These are phyloP conservation scores for Hydra vulgaris DNA, from an alignment of 30 jellyfish, hydroid and myxozoan species.

Conservation along the genomic window DNA sequence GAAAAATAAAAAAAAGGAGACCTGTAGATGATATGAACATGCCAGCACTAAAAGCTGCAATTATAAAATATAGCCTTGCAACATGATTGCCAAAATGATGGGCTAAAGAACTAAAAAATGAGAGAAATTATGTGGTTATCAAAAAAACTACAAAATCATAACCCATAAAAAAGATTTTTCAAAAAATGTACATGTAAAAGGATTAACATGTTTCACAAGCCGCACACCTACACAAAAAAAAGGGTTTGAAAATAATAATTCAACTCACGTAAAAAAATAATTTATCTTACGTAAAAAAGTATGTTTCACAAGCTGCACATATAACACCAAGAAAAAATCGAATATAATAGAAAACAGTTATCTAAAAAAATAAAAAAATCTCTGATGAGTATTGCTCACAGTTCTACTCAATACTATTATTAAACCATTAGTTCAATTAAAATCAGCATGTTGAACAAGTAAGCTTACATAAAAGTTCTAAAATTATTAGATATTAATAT, in stretches of 20 bases:
- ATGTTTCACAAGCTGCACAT: constrained; percentile 92
- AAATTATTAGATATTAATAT: too few relatives aligned
- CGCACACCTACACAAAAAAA: not conserved
- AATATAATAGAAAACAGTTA: constrained; percentile 73
- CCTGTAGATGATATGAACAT: constrained; percentile 95
- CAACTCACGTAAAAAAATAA: too few relatives aligned
- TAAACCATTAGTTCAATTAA: too few relatives aligned
- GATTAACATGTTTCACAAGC: too few relatives aligned
- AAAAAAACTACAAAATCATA: too few relatives aligned
- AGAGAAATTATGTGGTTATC: too few relatives aligned
- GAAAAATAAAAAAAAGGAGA: not conserved
- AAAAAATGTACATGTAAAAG: too few relatives aligned
- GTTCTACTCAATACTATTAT: too few relatives aligned
- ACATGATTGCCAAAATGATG: constrained; percentile 87
- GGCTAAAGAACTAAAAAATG: constrained; percentile 23
- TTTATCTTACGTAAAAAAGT: constrained; percentile 69
- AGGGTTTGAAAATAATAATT: not conserved
- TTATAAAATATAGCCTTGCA: constrained; percentile 66
- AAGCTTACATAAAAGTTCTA: too few relatives aligned
- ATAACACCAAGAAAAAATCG: constrained; percentile 75
- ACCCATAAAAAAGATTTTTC: too few relatives aligned
- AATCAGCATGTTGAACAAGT: too few relatives aligned
- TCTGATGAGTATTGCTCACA: too few relatives aligned
- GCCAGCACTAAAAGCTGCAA: constrained; percentile 78
- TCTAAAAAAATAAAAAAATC: constrained; percentile 28